Conservation (phyloP, 2,113 vertebrate genomes). For the Phylloscopus whistleri region DNA sequence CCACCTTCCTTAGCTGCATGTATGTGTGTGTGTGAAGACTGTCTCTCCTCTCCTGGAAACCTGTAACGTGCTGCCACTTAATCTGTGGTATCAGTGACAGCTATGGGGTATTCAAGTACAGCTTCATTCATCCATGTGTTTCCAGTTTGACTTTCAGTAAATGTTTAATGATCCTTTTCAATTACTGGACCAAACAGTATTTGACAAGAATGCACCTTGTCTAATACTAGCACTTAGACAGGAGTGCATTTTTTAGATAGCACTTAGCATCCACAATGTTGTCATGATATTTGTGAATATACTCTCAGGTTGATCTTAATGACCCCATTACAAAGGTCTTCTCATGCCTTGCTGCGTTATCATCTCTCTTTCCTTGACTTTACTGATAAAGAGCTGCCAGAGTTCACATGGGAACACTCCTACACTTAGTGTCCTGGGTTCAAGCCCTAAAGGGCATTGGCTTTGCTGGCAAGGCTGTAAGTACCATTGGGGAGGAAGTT, state of each 20-base stretch:
- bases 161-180: constrained; percentile 76
- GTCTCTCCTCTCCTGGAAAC: neutral
- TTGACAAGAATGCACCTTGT: constrained; percentile 69
- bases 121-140: constrained; percentile 46
- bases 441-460: neutral
- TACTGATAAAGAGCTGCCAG: neutral
- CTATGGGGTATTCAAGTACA: neutral
- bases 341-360: constrained; percentile 16
- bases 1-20: neutral
- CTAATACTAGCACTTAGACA: constrained; percentile 76
- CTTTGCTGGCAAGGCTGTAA: neutral
- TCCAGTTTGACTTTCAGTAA: constrained; percentile 69
- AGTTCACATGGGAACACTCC: neutral
- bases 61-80: neutral
- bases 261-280: constrained; percentile 71
- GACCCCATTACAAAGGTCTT: constrained; percentile 69
- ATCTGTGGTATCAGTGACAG: constrained; percentile 5
- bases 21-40: neutral
- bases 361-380: constrained; percentile 1
- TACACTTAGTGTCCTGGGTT: neutral
- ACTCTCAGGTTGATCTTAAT: constrained; percentile 69
- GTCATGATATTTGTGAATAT: constrained; percentile 66
- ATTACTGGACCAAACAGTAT: constrained; percentile 67
- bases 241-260: constrained; percentile 67
- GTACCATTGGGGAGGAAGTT: neutral